phyloP scores from a whole-genome alignment of 2,888 invertebrate genomes.

The Oxyteleia sp. region DNA sequence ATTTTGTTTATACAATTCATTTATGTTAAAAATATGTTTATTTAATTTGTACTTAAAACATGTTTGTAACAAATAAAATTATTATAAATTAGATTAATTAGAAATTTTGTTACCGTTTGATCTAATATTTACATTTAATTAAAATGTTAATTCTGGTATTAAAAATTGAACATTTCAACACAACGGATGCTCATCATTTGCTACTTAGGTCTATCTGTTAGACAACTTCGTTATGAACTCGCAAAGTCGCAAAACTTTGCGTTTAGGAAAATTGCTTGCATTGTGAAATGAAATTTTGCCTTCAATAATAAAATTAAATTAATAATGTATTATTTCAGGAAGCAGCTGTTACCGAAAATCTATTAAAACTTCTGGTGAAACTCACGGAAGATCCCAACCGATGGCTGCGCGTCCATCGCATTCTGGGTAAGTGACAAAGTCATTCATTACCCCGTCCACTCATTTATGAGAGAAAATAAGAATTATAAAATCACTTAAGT shows the following conservation, averaged over 20 bases:
- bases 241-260: conserved; percentile 30
- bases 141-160: background rate
- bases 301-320: conserved; percentile 58
- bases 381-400: conserved; percentile 82
- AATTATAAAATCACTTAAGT: conserved; percentile 27
- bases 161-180: background rate
- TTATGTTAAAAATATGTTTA: no score
- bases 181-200: background rate
- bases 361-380: conserved; percentile 82
- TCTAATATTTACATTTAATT: no score
- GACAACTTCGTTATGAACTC: background rate
- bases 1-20: no score
- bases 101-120: no score
- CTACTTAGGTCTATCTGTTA: background rate
- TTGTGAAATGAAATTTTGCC: conserved; percentile 9
- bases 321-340: conserved; percentile 75
- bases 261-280: conserved; percentile 35
- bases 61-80: no score
- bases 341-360: conserved; percentile 78
- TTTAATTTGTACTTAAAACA: no score
- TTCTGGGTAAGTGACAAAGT: conserved; percentile 83
- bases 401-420: conserved; percentile 81
- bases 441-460: conserved; percentile 30
- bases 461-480: conserved; percentile 25
- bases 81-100: no score